Evolutionary conservation across 2,113 vertebrate genomes (phyloP).

Genomic region (Sphyrna mokarran): DNA sequence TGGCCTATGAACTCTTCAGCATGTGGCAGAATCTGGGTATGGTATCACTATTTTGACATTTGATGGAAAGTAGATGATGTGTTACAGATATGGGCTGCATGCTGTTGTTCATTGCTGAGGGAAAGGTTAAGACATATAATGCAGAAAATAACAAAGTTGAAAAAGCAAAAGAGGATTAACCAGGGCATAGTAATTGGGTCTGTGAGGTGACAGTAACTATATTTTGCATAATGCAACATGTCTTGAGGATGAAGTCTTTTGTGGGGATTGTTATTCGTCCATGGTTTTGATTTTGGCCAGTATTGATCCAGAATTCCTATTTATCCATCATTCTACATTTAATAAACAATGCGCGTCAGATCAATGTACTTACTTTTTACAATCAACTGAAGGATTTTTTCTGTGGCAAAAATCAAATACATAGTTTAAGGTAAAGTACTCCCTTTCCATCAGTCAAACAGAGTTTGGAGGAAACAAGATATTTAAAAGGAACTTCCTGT

Average conservation of each 20-base stretch:
- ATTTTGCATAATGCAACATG: not conserved
- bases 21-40: slow-evolving; percentile 83
- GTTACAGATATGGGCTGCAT: not conserved
- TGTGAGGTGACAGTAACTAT: not conserved
- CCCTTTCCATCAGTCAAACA: not conserved
- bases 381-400: not conserved
- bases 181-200: not conserved
- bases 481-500: not conserved
- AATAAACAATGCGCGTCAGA: not conserved
- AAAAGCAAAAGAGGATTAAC: not conserved
- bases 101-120: not conserved
- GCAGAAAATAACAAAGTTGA: not conserved
- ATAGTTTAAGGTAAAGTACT: not conserved
- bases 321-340: not conserved
- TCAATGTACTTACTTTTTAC: not conserved
- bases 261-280: not conserved
- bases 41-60: slow-evolving; percentile 37
- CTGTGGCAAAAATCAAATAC: not conserved
- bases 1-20: slow-evolving; percentile 81
- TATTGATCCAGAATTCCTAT: not conserved
- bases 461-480: not conserved
- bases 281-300: not conserved
- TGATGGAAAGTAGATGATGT: not conserved
- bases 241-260: not conserved
- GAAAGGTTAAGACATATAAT: not conserved